Evolutionary conservation across 2,797 vertebrate genomes (phyloP).

Genomic region (Pseudochromis fuscus): DNA sequence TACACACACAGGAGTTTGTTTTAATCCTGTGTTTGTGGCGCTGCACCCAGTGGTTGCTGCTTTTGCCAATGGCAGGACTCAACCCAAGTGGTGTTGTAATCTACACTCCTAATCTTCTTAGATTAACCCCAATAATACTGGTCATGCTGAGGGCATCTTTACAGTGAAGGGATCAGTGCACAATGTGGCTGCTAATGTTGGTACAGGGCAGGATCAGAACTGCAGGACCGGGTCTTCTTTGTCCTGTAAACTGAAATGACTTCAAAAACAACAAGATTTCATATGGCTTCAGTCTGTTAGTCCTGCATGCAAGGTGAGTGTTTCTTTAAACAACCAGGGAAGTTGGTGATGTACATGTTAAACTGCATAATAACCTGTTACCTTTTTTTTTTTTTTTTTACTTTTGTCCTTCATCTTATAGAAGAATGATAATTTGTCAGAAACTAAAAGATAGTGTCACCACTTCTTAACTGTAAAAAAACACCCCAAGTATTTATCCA

Average conservation of each 20-base stretch:
- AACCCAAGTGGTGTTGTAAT: slow-evolving; percentile 62
- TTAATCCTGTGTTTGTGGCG: slow-evolving; percentile 46
- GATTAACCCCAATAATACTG: slow-evolving; percentile 73
- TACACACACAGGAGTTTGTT: slow-evolving; percentile 19
- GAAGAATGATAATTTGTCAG: no score
- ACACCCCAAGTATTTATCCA: background rate
- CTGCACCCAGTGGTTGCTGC: slow-evolving; percentile 36
- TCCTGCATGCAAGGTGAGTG: background rate
- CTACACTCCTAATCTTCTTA: slow-evolving; percentile 72
- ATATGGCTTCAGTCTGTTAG: background rate
- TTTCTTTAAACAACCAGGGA: no score
- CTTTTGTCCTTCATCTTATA: no score
- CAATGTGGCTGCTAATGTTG: slow-evolving; percentile 34
- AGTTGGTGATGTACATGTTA: no score
- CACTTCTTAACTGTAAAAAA: background rate
- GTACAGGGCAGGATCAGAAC: slow-evolving; percentile 31
- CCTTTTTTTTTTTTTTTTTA: no score
- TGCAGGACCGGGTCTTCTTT: background rate
- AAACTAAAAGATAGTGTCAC: background rate
- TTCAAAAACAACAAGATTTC: background rate
- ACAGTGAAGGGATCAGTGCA: slow-evolving; percentile 42
- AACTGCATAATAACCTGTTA: background rate
- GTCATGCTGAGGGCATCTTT: slow-evolving; percentile 57
- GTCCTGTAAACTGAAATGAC: slow-evolving; percentile 10
- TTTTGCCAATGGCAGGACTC: slow-evolving; percentile 41